phyloP scores from a whole-genome alignment of 2,797 vertebrate species.

The Carcharodon carcharias region DNA sequence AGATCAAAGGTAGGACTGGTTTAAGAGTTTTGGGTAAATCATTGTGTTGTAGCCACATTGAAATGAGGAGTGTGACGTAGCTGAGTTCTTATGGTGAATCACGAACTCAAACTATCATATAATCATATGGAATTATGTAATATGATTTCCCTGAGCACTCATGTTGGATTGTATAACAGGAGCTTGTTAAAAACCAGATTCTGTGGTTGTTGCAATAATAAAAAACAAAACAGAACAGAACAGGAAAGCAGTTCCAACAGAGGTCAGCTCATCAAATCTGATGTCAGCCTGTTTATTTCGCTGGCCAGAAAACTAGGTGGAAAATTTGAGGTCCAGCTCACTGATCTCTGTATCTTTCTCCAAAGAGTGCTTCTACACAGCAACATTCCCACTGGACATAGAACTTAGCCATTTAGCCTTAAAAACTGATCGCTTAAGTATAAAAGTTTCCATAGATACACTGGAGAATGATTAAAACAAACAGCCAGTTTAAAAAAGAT shows the following conservation, averaged over 20 bases:
- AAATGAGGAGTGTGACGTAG: not conserved
- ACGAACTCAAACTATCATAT: not conserved
- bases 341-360: not conserved
- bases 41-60: not conserved
- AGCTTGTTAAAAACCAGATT: not conserved
- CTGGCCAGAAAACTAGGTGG: not conserved
- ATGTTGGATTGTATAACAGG: not conserved
- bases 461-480: too few species aligned
- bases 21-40: not conserved
- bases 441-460: not conserved
- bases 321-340: not conserved
- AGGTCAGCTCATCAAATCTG: not conserved
- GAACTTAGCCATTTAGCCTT: not conserved
- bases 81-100: not conserved
- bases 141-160: not conserved
- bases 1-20: not conserved
- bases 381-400: not conserved
- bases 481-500: not conserved
- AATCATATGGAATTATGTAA: not conserved
- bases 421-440: not conserved
- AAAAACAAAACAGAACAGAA: not conserved
- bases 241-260: not conserved
- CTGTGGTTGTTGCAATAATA: not conserved
- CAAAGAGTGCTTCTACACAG: not conserved
- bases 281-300: not conserved